These are phyloP conservation scores for Andrena praecox DNA, from an alignment of 2,888 invertebrate species.

Conservation along the genomic window DNA sequence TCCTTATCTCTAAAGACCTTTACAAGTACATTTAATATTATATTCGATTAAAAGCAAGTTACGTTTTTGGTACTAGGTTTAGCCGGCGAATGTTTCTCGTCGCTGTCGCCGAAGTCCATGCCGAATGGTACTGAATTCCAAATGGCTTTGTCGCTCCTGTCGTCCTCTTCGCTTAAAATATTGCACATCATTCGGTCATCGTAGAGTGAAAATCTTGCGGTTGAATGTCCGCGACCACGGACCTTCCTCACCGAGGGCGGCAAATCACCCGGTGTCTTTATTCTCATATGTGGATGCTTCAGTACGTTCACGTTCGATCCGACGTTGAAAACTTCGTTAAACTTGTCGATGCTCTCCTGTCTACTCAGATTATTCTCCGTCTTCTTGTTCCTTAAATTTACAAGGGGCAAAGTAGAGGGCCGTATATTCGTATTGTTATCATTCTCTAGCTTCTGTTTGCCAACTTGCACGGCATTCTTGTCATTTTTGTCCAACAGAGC, in stretches of 20 bases:
- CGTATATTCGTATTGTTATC: slow-evolving; percentile 79
- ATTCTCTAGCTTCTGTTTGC: slow-evolving; percentile 66
- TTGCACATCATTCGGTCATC: slow-evolving; percentile 95
- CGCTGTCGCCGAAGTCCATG: slow-evolving; percentile 78
- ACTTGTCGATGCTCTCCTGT: slow-evolving; percentile 91
- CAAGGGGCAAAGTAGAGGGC: slow-evolving; percentile 85
- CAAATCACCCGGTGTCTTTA: slow-evolving; percentile 93
- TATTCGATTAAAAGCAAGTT: slow-evolving; percentile 78
- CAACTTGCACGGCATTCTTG: slow-evolving; percentile 75
- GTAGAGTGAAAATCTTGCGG: slow-evolving; percentile 91
- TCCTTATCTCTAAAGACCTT: slow-evolving; percentile 52
- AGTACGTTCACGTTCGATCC: slow-evolving; percentile 89
- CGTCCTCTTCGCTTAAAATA: slow-evolving; percentile 84
- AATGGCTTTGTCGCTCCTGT: slow-evolving; percentile 75
- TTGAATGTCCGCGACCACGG: slow-evolving; percentile 88
- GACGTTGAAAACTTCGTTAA: slow-evolving; percentile 90
- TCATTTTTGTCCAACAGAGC: slow-evolving; percentile 83
- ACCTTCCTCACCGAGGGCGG: slow-evolving; percentile 92
- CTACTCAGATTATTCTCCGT: slow-evolving; percentile 85
- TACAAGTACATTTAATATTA: slow-evolving; percentile 60
- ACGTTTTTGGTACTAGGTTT: slow-evolving; percentile 77
- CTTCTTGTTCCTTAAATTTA: slow-evolving; percentile 72
- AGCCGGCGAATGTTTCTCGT: slow-evolving; percentile 68
- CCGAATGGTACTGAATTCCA: slow-evolving; percentile 82
- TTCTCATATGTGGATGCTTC: slow-evolving; percentile 91